Percentiles rank a stretch among this genome's conserved stretches.
Evolutionary conservation across 1,140 invertebrate genomes (phyloP).

Genomic region (Drosophila arizonae): DNA sequence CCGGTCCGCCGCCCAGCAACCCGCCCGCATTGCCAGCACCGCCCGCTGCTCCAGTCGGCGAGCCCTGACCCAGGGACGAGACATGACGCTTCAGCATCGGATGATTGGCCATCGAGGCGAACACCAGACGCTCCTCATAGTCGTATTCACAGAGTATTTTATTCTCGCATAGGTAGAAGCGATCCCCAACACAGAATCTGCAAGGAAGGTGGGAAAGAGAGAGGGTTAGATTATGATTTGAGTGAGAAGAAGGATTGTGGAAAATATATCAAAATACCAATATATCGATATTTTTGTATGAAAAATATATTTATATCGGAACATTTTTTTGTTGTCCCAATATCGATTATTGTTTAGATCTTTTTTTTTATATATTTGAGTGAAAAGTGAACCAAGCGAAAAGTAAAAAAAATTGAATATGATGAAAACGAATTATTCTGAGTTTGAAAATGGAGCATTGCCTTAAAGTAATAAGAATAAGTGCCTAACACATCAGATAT

Average conservation of each 20-base stretch:
- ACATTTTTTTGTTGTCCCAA: too few relatives aligned
- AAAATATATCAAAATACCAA: too few relatives aligned
- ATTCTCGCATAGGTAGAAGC: slow-evolving; percentile 98
- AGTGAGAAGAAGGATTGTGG: background rate
- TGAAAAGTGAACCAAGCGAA: too few relatives aligned
- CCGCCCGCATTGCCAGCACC: slow-evolving; percentile 36
- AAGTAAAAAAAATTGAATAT: too few relatives aligned
- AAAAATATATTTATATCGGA: too few relatives aligned
- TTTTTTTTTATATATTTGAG: too few relatives aligned
- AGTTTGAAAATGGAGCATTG: too few relatives aligned
- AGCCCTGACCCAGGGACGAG: slow-evolving; percentile 82
- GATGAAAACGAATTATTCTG: too few relatives aligned
- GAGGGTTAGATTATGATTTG: background rate
- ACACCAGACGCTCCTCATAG: slow-evolving; percentile 96
- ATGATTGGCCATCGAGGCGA: slow-evolving; percentile 95
- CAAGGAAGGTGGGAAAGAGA: slow-evolving; percentile 18
- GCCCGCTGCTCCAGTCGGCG: slow-evolving; percentile 61
- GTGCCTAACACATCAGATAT: too few relatives aligned
- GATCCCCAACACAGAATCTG: slow-evolving; percentile 98
- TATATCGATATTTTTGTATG: too few relatives aligned
- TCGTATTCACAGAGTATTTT: slow-evolving; percentile 99
- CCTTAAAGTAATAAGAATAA: too few relatives aligned
- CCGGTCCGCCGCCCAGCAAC: slow-evolving; percentile 41
- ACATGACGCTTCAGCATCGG: slow-evolving; percentile 95
- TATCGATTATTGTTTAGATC: too few relatives aligned